Conservation (phyloP, 2,888 invertebrate genomes). For the Pyrgus malvae region DNA sequence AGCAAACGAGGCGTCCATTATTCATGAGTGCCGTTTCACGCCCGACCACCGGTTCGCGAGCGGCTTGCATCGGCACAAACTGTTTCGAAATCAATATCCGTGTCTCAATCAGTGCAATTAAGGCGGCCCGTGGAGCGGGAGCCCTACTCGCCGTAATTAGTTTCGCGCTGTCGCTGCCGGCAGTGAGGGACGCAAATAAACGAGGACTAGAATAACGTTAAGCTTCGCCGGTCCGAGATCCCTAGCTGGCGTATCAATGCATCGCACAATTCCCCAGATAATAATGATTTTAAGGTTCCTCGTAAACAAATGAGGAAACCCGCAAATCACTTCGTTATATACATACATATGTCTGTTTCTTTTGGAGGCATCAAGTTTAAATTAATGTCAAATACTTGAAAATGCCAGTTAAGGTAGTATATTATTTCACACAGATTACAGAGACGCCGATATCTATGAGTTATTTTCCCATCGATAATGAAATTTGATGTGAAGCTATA, state of each 20-base stretch:
- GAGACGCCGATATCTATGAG: too few species aligned
- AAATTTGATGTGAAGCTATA: too few species aligned
- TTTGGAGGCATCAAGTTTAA: too few species aligned
- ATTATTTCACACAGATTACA: too few species aligned
- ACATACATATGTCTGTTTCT: too few species aligned
- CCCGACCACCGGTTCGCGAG: conserved; percentile 48
- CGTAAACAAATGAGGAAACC: too few species aligned
- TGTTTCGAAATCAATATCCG: conserved; percentile 78
- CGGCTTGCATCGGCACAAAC: conserved; percentile 51
- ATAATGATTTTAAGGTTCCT: background rate
- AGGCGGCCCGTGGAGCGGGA: conserved; percentile 58
- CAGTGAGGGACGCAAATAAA: conserved; percentile 57
- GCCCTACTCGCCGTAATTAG: conserved; percentile 71
- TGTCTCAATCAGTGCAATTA: conserved; percentile 80
- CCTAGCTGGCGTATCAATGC: conserved; percentile 2
- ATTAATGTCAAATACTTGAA: too few species aligned
- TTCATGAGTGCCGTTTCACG: conserved; percentile 74
- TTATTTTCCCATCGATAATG: too few species aligned
- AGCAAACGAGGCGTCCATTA: conserved; percentile 74
- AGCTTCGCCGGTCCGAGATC: conserved; percentile 37
- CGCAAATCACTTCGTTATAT: too few species aligned
- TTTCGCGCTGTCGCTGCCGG: conserved; percentile 58
- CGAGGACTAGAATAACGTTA: conserved; percentile 49
- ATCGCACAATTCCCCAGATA: background rate
- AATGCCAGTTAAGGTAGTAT: too few species aligned